Conservation (phyloP, 2,797 vertebrate genomes). For the Erpetoichthys calabaricus region DNA sequence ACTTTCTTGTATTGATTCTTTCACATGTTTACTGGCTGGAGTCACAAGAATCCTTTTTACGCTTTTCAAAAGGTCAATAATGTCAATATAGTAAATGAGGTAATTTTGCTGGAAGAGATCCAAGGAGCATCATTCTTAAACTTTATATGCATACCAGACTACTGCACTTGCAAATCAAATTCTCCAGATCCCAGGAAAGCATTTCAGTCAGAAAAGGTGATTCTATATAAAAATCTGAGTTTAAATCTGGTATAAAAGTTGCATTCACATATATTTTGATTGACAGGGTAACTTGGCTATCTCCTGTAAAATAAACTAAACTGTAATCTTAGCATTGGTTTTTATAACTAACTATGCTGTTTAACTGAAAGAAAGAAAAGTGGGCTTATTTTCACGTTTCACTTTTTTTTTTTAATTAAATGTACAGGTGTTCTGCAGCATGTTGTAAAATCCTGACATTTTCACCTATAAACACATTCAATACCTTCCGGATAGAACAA, state of each 20-base stretch:
- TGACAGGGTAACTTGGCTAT: background rate
- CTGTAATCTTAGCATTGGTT: background rate
- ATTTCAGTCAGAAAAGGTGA: conserved; percentile 24
- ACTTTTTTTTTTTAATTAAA: no score
- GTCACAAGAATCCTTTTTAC: conserved; percentile 35
- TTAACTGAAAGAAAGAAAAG: no score
- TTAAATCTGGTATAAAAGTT: background rate
- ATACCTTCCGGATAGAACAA: background rate
- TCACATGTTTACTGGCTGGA: conserved; percentile 36
- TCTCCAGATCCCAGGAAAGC: conserved; percentile 30
- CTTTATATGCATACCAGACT: conserved; percentile 44
- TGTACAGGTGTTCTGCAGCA: no score
- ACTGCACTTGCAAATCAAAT: conserved; percentile 35
- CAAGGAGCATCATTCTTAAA: conserved; percentile 44
- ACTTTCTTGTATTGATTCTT: conserved; percentile 45
- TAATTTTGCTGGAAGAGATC: conserved; percentile 53
- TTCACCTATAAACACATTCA: no score
- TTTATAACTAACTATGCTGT: background rate
- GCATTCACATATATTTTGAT: no score
- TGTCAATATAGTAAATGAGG: conserved; percentile 49
- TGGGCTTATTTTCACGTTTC: no score
- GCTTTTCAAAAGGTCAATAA: conserved; percentile 35
- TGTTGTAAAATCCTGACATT: no score
- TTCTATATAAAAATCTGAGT: conserved; percentile 21
- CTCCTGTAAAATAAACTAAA: background rate